Percentiles rank a stretch among this genome's conserved stretches.
These are phyloP conservation scores for Lepilemur septentrionalis DNA, from an alignment of 2,797 vertebrate genomes.

Conservation along the genomic window DNA sequence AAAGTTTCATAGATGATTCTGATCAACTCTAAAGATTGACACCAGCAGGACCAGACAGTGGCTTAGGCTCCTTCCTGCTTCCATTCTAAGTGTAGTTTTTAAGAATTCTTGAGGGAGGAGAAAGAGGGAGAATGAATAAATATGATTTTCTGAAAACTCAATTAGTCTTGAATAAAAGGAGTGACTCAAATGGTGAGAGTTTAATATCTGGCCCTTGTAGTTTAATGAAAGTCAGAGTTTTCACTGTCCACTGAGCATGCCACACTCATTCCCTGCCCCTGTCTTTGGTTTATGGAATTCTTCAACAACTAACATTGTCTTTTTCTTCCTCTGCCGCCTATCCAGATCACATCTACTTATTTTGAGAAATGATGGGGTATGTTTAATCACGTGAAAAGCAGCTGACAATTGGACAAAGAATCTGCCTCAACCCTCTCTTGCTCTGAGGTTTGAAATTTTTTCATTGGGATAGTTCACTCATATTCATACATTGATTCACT, in stretches of 20 bases:
- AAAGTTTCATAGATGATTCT: neutral
- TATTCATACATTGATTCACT: neutral
- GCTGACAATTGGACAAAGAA: neutral
- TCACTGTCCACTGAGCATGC: neutral
- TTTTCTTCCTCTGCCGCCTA: neutral
- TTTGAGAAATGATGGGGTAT: neutral
- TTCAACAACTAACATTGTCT: neutral
- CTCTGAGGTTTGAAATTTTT: neutral
- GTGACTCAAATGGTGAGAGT: neutral
- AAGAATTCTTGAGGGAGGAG: neutral
- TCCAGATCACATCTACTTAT: neutral
- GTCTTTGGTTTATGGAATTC: neutral
- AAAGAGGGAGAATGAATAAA: neutral
- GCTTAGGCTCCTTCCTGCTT: neutral
- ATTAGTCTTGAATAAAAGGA: neutral
- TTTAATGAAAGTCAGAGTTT: neutral
- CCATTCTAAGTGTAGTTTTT: neutral
- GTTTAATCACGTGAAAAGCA: neutral
- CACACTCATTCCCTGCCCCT: neutral
- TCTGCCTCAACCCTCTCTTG: neutral
- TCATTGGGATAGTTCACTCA: neutral
- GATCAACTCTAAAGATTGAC: neutral
- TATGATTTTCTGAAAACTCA: neutral
- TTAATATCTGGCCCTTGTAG: neutral
- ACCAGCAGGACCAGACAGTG: neutral